Evolutionary conservation across 2,113 vertebrate genomes (phyloP).

Genomic region (Alectura lathami): DNA sequence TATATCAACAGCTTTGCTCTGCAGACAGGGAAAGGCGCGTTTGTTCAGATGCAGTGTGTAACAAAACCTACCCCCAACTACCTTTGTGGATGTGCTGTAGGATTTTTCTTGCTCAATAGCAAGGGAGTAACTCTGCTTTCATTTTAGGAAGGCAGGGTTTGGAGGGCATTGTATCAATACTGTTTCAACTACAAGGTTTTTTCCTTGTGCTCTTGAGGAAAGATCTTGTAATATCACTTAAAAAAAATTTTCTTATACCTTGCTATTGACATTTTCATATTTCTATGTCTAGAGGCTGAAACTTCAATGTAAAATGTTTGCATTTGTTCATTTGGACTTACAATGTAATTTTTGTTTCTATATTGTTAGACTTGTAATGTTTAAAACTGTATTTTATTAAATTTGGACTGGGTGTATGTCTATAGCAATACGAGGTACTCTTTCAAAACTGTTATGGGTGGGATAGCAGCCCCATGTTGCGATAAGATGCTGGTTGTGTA

Average conservation of each 20-base stretch:
- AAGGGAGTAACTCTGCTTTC: slow-evolving; percentile 76
- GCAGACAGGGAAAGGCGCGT: background rate
- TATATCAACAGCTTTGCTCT: background rate
- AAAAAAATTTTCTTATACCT: slow-evolving; percentile 76
- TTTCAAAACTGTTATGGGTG: slow-evolving; percentile 79
- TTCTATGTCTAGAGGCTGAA: slow-evolving; percentile 82
- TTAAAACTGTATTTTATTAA: slow-evolving; percentile 83
- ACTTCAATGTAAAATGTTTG: slow-evolving; percentile 83
- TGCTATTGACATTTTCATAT: slow-evolving; percentile 79
- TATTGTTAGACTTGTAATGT: slow-evolving; percentile 86
- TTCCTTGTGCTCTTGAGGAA: slow-evolving; percentile 74
- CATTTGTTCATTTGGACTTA: slow-evolving; percentile 85
- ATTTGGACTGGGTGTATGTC: slow-evolving; percentile 86
- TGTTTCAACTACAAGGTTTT: slow-evolving; percentile 68
- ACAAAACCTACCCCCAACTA: background rate
- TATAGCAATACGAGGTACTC: slow-evolving; percentile 91
- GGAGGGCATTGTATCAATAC: slow-evolving; percentile 76
- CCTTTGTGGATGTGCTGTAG: slow-evolving; percentile 73
- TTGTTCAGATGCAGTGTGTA: background rate
- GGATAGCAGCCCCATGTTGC: slow-evolving; percentile 74
- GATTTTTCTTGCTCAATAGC: slow-evolving; percentile 75
- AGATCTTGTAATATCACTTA: slow-evolving; percentile 67
- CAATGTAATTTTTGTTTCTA: slow-evolving; percentile 82
- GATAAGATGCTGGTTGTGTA: slow-evolving; percentile 81
- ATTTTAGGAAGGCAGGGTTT: slow-evolving; percentile 74